Evolutionary conservation across 2,888 invertebrate genomes (phyloP).

Genomic region (Schrankia costaestrigalis): DNA sequence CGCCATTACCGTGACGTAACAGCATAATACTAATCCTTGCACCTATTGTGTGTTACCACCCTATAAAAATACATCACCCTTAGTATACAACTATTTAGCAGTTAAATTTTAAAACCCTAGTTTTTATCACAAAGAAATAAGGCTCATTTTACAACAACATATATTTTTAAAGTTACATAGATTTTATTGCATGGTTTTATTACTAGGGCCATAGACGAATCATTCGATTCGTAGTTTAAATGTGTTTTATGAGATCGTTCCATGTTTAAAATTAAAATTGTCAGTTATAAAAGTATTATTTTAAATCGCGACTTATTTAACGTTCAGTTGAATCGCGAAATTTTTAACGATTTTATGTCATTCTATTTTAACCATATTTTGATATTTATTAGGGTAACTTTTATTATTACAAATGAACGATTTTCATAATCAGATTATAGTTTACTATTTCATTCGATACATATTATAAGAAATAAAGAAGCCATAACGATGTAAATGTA

Average conservation of each 20-base stretch:
- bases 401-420: no score
- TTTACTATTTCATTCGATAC: no score
- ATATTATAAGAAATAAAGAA: no score
- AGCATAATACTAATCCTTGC: slow-evolving; percentile 69
- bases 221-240: slow-evolving; percentile 18
- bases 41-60: slow-evolving; percentile 64
- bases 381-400: no score
- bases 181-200: slow-evolving; percentile 1
- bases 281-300: background rate
- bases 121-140: slow-evolving; percentile 25
- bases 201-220: slow-evolving; percentile 37
- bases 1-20: slow-evolving; percentile 68
- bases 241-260: slow-evolving; percentile 15
- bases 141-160: slow-evolving; percentile 32
- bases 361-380: no score
- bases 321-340: no score
- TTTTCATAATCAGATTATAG: no score
- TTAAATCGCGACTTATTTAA: no score
- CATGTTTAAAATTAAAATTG: slow-evolving; percentile 1
- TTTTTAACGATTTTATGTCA: no score
- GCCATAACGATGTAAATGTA: background rate
- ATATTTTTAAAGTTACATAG: slow-evolving; percentile 2
- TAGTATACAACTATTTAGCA: slow-evolving; percentile 23
- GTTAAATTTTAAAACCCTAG: slow-evolving; percentile 6
- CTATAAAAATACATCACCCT: slow-evolving; percentile 47